Evolutionary conservation across 2,797 vertebrate genomes (phyloP), one percentile per base, ranked within the genome.

Genomic region (Myotis myotis): DNA sequence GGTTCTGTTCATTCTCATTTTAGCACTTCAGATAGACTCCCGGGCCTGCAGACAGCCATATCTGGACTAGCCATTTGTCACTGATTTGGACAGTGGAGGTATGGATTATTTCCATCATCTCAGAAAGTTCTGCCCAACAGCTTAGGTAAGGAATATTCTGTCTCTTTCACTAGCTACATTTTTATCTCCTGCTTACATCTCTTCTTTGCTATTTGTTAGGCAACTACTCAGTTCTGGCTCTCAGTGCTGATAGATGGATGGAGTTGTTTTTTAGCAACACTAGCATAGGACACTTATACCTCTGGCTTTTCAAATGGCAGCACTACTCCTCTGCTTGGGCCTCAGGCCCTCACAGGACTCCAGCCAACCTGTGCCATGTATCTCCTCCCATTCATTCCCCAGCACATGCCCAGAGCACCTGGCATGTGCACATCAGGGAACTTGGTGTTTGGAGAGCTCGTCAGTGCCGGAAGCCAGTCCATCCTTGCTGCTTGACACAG

Each of bases 1-100:
- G 33, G 41, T 94, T 93, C 96, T 25, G 23, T 66, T 51, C 75
- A 51, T 19, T 23, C 30, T 95, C 81, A 64, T 80, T 90, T 86
- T 76, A 89, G 30, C 15, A 5, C 74, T 66, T 78, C 36, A 6
- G 49, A 84, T 85, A 60, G 47, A 78, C 49, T 93, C 60, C n/a
- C 5, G 22, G 33, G 36, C 0, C 2, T 64, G 55, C 1, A 51
- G 82, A 70, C 11, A 60, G 72, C 44, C 33, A 0, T 75, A 30
- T 78, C 68, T 89, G 62, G 51, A 47, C 3, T 11, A 55, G 28
- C 7, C 2, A 89, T 30, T 16, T 38, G 23, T 74, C 36, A n/a
- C 12, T 55, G 17, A 66, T 33, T 87, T 80, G 13, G 68, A 36
- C 13, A 75, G 4, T 28, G 13, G 22, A 68, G 55, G 20, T 41